Base-by-base conservation (phyloP, 2,888 invertebrate genomes). In the Drosophila engyochracea region DNA sequence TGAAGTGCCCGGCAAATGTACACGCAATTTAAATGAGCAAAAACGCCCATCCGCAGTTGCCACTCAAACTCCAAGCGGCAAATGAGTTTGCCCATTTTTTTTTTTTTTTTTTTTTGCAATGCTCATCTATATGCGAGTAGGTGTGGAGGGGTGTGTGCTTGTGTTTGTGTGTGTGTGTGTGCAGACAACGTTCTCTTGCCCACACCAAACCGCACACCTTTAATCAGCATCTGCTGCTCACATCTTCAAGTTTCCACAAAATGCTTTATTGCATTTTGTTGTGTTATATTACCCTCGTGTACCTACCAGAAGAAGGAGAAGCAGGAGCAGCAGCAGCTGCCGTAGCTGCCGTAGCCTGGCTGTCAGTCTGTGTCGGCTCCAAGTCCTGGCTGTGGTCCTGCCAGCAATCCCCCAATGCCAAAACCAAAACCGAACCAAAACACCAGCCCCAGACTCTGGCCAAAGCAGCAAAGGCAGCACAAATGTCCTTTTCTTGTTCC, bases 171-270 rank as follows among this genome's bases (percentile, higher is more conserved):
- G 33, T 66, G 33, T 66, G 39, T 49, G 31, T 41, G 39, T 65
- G 30, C 58, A 70, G 39, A 39, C 35, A 47, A 16, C 28, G 53
- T 44, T 52, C 28, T 51, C 47, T 22, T 22, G 51, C 66, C 63
- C 81, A 68, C 60, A 52, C 70, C 66, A 71, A 82, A 88, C 84
- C 90, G 75, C 90, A 88, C 84, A 85, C 91, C 90, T 91, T 91
- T 89, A 90, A 90, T 91, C 91, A 89, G 88, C 90, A 90, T 91
- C 90, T 90, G 90, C 88, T 91, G 83, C 81, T 89, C 83, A 81
- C 91, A 89, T 91, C 91, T 90, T 91, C 88, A 84, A 90, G 87
- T 91, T 91, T 88, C 90, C 91, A 88, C 91, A 90, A 88, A 90
- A 90, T 90, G 90, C 89, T 90, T 90, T 90, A 90, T 90, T 90